phyloP scores from a whole-genome alignment of 2,888 invertebrate species.

The Dasypogon diadema region DNA sequence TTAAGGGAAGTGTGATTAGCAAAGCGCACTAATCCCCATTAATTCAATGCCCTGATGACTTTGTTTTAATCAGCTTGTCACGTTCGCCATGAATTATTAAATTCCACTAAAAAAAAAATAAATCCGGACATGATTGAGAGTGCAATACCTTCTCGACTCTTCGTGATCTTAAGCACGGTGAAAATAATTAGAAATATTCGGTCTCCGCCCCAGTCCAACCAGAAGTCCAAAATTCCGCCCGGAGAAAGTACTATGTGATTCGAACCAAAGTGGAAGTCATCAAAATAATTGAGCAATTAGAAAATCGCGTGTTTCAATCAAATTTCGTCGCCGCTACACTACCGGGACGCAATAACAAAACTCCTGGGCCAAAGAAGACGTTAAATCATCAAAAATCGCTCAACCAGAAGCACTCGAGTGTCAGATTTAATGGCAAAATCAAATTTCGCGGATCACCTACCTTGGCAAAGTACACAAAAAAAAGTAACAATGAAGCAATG shows the following conservation, averaged over 20 bases:
- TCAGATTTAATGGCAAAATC: conserved; percentile 35
- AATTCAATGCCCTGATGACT: background rate
- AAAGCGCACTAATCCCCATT: background rate
- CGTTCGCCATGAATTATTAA: background rate
- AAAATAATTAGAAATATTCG: background rate
- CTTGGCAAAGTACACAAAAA: background rate
- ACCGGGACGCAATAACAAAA: background rate
- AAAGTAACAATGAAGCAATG: background rate
- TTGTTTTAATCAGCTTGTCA: background rate
- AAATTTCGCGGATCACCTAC: conserved; percentile 46
- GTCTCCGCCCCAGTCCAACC: background rate
- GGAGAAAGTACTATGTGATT: background rate
- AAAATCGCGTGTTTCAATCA: conserved; percentile 26
- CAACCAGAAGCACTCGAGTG: conserved; percentile 42
- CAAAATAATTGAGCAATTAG: conserved; percentile 28
- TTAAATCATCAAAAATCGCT: conserved; percentile 46
- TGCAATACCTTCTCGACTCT: background rate
- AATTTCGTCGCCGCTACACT: background rate
- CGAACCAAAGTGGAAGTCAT: background rate
- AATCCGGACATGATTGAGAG: background rate
- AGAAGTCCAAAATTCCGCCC: background rate
- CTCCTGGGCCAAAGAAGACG: background rate
- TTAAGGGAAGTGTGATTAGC: background rate
- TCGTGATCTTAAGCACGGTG: background rate
- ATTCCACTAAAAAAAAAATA: background rate